Conservation (phyloP, 2,797 vertebrate species). For the Rhinoraja longicauda region DNA sequence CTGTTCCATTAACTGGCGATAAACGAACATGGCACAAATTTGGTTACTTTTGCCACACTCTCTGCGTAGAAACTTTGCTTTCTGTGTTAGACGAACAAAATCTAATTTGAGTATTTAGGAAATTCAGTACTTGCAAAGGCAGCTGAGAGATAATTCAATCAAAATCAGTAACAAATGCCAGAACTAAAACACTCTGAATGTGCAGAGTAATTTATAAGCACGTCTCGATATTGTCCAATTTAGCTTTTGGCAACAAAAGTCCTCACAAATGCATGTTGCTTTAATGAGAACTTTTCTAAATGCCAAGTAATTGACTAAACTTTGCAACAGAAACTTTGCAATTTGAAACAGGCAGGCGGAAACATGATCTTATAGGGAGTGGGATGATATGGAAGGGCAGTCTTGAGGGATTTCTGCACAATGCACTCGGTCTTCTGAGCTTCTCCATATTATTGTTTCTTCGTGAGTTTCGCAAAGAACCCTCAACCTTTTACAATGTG, state of each 20-base stretch:
- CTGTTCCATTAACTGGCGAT: neutral
- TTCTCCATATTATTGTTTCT: slow-evolving; percentile 27
- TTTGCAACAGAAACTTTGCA: neutral
- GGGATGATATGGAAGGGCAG: neutral
- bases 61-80: neutral
- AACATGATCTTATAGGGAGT: neutral
- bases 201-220: neutral
- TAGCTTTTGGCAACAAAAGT: neutral
- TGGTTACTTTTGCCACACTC: neutral
- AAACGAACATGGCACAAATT: neutral
- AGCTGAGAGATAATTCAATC: neutral
- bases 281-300: neutral
- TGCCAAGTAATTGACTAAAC: neutral
- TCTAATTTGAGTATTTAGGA: neutral
- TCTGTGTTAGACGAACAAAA: neutral
- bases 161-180: neutral
- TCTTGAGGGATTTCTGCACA: slow-evolving; percentile 1
- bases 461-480: neutral
- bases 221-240: neutral
- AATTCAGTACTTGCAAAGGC: neutral
- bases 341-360: neutral
- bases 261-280: neutral
- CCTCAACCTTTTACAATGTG: slow-evolving; percentile 17
- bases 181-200: neutral
- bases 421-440: neutral